phyloP scores from a whole-genome alignment of 2,888 invertebrate genomes.

The Aproaerema taeniolella region DNA sequence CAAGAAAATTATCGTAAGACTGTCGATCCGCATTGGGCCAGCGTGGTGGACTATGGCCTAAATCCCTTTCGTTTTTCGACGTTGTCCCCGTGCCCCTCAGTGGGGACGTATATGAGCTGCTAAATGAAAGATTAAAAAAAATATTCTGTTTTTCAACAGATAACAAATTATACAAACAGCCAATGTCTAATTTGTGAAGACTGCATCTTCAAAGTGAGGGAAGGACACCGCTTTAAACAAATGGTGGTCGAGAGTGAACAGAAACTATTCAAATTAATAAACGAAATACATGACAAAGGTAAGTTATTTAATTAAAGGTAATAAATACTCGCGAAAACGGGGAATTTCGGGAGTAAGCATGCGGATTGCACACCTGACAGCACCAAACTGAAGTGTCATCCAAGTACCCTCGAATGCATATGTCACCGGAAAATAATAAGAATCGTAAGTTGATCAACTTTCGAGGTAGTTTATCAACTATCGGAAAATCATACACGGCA shows the following conservation, averaged over 20 bases:
- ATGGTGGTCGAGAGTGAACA: slow-evolving; percentile 31
- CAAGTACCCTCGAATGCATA: too few relatives aligned
- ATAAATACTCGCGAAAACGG: neutral
- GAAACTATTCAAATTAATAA: slow-evolving; percentile 21
- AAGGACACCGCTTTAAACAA: slow-evolving; percentile 33
- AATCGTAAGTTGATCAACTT: too few relatives aligned
- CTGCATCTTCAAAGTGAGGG: slow-evolving; percentile 32
- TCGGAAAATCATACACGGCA: too few relatives aligned
- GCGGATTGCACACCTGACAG: too few relatives aligned
- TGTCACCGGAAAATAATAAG: too few relatives aligned
- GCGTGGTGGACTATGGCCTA: too few relatives aligned
- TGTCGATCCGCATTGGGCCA: neutral
- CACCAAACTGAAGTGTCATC: too few relatives aligned
- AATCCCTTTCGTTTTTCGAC: too few relatives aligned
- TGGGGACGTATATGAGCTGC: too few relatives aligned
- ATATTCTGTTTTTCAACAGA: neutral
- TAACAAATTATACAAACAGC: neutral
- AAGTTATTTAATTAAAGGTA: neutral
- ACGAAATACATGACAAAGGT: neutral
- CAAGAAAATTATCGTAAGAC: neutral
- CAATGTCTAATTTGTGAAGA: slow-evolving; percentile 7
- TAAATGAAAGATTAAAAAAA: neutral
- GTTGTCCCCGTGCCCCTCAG: too few relatives aligned
- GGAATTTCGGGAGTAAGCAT: neutral
- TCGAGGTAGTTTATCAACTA: too few relatives aligned